Conservation (phyloP, 2,113 vertebrate species). For the Panurus biarmicus region DNA sequence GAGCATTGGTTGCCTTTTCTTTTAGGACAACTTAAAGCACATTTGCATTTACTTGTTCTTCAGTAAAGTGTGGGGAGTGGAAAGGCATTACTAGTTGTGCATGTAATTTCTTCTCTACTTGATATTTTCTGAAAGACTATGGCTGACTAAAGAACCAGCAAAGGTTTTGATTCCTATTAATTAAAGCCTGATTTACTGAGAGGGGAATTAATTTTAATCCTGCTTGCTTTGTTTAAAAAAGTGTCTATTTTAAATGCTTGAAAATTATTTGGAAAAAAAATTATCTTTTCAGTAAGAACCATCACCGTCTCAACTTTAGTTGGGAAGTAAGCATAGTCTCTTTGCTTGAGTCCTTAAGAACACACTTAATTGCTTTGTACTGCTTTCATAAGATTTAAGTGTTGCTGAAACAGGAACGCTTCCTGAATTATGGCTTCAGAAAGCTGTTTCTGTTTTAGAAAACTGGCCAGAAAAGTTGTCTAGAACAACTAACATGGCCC, state of each 20-base stretch:
- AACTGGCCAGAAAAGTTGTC: neutral
- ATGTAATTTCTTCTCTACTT: neutral
- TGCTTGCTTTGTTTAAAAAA: neutral
- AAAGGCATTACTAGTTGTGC: neutral
- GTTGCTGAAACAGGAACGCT: neutral
- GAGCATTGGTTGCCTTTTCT: neutral
- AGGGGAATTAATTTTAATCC: neutral
- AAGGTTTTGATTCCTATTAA: neutral
- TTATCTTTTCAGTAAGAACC: neutral
- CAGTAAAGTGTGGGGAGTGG: neutral
- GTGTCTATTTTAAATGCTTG: neutral
- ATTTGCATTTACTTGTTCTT: neutral
- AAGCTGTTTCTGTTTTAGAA: neutral
- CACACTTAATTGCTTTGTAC: neutral
- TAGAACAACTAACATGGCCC: neutral
- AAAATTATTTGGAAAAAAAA: slow-evolving; percentile 1
- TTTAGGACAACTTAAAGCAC: neutral
- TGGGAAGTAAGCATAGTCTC: neutral
- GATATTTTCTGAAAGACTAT: neutral
- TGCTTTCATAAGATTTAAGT: neutral
- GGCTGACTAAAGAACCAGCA: neutral
- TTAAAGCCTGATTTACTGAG: neutral
- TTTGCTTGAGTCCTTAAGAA: neutral
- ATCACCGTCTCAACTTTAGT: neutral
- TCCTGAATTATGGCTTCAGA: neutral